Conservation (phyloP, 2,888 invertebrate species). For the Drosophila birchii region DNA sequence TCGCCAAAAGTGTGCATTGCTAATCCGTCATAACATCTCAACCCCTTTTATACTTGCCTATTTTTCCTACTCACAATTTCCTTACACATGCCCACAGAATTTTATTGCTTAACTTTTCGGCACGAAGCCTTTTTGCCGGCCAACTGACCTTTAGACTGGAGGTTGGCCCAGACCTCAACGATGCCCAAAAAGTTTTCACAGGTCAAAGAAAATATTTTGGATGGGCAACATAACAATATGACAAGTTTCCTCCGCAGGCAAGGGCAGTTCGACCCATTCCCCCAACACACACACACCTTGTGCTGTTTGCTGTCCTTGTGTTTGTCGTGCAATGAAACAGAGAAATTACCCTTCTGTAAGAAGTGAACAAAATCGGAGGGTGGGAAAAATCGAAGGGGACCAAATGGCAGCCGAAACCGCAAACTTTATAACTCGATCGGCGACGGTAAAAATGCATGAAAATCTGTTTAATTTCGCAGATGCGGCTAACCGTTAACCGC, state of each 20-base stretch:
- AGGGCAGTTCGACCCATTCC: constrained; percentile 40
- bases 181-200: constrained; percentile 71
- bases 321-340: constrained; percentile 47
- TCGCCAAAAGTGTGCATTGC: neutral
- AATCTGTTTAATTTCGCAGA: constrained; percentile 57
- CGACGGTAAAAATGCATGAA: constrained; percentile 44
- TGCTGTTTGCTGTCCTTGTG: constrained; percentile 18
- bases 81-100: constrained; percentile 38
- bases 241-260: constrained; percentile 54
- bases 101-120: constrained; percentile 71
- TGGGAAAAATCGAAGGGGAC: constrained; percentile 3
- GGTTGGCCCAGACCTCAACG: constrained; percentile 38
- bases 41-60: neutral
- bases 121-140: constrained; percentile 62
- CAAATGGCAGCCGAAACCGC: constrained; percentile 55
- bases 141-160: constrained; percentile 57
- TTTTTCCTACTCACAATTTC: constrained; percentile 11
- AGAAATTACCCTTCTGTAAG: constrained; percentile 43
- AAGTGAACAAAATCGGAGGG: neutral
- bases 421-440: constrained; percentile 50
- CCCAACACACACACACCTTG: constrained; percentile 25
- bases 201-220: constrained; percentile 74
- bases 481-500: constrained; percentile 49
- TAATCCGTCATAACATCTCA: constrained; percentile 1
- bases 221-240: constrained; percentile 59